A percentile compares a stretch with the other conserved stretches of the same genome.
These are phyloP conservation scores for Callocephalon fimbriatum DNA, from an alignment of 2,113 vertebrate genomes.

Conservation along the genomic window DNA sequence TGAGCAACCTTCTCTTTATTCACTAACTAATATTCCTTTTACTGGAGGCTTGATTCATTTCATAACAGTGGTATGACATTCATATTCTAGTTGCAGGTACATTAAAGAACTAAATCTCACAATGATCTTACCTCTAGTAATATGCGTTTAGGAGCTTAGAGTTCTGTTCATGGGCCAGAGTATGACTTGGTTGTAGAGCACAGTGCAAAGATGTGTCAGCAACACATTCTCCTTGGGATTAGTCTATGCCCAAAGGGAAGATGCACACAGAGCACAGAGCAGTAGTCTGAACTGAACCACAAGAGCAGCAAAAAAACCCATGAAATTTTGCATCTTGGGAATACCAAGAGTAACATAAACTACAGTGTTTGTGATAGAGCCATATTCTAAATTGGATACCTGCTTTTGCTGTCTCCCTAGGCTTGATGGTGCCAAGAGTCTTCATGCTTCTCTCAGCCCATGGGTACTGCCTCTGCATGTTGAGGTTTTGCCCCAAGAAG, in stretches of 20 bases:
- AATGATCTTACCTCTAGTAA: not conserved
- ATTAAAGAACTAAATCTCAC: not conserved
- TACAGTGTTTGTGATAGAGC: not conserved
- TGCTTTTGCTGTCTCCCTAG: not conserved
- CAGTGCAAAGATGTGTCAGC: not conserved
- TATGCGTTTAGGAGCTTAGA: not conserved
- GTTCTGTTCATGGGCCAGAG: not conserved
- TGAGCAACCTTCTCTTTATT: constrained; percentile 10
- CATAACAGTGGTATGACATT: not conserved
- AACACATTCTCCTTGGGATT: not conserved
- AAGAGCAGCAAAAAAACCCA: not conserved
- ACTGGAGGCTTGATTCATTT: not conserved
- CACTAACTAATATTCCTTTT: constrained; percentile 12
- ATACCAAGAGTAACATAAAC: not conserved
- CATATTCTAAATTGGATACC: not conserved
- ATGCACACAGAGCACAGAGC: fast-evolving
- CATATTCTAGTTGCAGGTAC: not conserved
- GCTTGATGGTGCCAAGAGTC: not conserved
- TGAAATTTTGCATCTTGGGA: not conserved
- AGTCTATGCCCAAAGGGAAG: not conserved
- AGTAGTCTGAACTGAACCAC: not conserved
- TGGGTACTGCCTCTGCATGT: not conserved
- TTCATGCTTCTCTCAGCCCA: not conserved
- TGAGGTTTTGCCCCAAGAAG: not conserved
- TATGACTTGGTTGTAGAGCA: not conserved